Percentiles rank a stretch among this genome's conserved stretches.
These are phyloP conservation scores for Columba janthina DNA, from an alignment of 2,113 vertebrate species.

Conservation along the genomic window DNA sequence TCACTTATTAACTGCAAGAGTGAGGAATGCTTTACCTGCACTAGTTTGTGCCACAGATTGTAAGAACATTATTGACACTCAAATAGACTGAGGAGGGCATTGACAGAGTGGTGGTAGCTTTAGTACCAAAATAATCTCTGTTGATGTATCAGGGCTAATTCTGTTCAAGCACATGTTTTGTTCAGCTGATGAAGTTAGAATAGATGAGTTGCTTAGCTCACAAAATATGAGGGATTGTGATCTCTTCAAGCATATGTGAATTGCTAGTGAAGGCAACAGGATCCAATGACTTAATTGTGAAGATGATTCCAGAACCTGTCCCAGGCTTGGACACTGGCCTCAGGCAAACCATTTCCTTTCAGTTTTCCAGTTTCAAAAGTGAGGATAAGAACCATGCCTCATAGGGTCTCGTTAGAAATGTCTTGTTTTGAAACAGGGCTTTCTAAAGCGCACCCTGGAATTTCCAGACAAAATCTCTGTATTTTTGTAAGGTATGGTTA, in stretches of 20 bases:
- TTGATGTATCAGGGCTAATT: not conserved
- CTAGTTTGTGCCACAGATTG: not conserved
- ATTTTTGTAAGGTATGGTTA: not conserved
- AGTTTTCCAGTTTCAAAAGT: not conserved
- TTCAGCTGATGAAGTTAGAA: not conserved
- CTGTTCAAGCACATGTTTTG: not conserved
- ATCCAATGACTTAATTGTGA: not conserved
- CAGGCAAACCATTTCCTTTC: not conserved
- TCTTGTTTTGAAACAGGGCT: not conserved
- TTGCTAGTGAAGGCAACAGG: fast-evolving
- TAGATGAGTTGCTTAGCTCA: not conserved
- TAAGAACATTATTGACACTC: constrained; percentile 1
- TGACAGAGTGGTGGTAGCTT: not conserved
- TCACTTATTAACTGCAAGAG: constrained; percentile 65
- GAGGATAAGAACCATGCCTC: not conserved
- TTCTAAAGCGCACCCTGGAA: not conserved
- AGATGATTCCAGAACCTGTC: not conserved
- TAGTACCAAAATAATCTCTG: not conserved
- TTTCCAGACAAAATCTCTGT: not conserved
- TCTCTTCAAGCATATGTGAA: not conserved
- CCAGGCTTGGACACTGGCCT: not conserved
- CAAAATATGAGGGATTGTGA: not conserved
- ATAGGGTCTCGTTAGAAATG: not conserved
- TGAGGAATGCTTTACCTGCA: constrained; percentile 28
- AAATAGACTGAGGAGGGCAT: not conserved